phyloP scores from a whole-genome alignment of 1,140 invertebrate genomes.

The Drosophila lowei region DNA sequence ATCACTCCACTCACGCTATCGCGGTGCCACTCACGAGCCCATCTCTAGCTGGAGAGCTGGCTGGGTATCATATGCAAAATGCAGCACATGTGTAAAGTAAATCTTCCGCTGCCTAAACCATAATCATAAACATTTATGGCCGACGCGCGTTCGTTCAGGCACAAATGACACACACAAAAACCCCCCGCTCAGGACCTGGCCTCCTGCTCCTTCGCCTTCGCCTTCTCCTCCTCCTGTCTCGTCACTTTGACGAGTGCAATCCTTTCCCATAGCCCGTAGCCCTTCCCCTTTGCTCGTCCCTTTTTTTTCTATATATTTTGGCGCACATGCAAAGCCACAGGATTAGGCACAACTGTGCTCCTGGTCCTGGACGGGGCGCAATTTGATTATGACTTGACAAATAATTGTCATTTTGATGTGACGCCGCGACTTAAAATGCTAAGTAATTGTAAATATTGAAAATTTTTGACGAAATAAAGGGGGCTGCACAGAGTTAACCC shows the following conservation, averaged over 20 bases:
- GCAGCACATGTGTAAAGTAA: constrained; percentile 79
- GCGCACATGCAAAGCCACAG: constrained; percentile 68
- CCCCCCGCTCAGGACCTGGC: constrained; percentile 39
- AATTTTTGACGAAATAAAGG: constrained; percentile 38
- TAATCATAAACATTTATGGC: constrained; percentile 82
- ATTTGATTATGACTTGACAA: constrained; percentile 82
- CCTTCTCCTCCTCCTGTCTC: constrained; percentile 25
- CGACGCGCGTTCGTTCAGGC: constrained; percentile 52
- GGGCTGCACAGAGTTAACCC: constrained; percentile 35
- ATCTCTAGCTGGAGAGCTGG: constrained; percentile 39
- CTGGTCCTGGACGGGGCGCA: constrained; percentile 41
- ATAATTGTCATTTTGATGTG: constrained; percentile 81
- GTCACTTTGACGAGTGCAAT: constrained; percentile 78
- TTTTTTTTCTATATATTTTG: constrained; percentile 14
- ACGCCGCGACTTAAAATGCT: constrained; percentile 73
- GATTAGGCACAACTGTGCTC: constrained; percentile 75
- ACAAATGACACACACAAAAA: constrained; percentile 21
- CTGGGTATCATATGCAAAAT: constrained; percentile 71
- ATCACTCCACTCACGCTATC: no score
- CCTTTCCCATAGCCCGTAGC: constrained; percentile 42
- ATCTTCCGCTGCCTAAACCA: constrained; percentile 70
- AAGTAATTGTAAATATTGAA: constrained; percentile 82
- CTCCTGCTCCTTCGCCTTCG: not conserved
- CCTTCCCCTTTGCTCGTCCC: constrained; percentile 7
- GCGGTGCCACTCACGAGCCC: not conserved